Base-by-base conservation (phyloP, 2,797 vertebrate genomes). In the Enteromius afrohamiltoni region DNA sequence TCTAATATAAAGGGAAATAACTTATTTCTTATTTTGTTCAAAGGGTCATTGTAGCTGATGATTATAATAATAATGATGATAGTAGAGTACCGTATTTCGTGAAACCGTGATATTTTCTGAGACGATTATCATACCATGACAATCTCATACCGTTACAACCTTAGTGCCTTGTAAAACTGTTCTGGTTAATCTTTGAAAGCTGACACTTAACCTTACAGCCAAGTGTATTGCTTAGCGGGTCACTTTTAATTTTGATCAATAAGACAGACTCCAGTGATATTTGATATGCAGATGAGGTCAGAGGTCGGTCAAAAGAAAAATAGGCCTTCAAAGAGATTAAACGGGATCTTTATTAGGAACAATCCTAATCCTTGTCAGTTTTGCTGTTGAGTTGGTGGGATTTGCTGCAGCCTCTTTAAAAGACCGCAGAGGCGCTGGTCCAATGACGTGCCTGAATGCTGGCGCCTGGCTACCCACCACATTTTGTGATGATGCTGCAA, bases 301-400 rank as follows among this genome's bases (percentile, higher is more conserved):
- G 71, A 83, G 79, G 85, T 88, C 83, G 84, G 86, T 79, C 76
- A 83, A 51, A 60, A 13, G 65, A 83, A 65, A 79, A 51, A 40
- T 83, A 68, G 45, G 23, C 74, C 80, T 16, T 31, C 79, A 51
- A 79, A 80, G 64, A 51, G 88, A 88, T 89, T 91, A 91, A 88
- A 88, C 83, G 86, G 17, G 60, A 70, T 85, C 87, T 90, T 88
- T 87, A 6, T 73, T 21, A 80, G 70, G 34, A 55, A 49, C 17
- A 4, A 73, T 82, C 13, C 69, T 89, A 91, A 91, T 92, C 89
- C 85, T 68, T n/a, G 58, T 85, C n/a, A 76, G 79, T 77, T 75
- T 75, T 83, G 29, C 78, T 78, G 75, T 67, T 83, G 26, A 77
- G 45, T 78, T 70, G 45, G 23, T 55, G 34, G 69, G 80, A 84